Evolutionary conservation across 2,113 vertebrate genomes (phyloP), one percentile per base, ranked within the genome.

Genomic region (Alethe castanea): DNA sequence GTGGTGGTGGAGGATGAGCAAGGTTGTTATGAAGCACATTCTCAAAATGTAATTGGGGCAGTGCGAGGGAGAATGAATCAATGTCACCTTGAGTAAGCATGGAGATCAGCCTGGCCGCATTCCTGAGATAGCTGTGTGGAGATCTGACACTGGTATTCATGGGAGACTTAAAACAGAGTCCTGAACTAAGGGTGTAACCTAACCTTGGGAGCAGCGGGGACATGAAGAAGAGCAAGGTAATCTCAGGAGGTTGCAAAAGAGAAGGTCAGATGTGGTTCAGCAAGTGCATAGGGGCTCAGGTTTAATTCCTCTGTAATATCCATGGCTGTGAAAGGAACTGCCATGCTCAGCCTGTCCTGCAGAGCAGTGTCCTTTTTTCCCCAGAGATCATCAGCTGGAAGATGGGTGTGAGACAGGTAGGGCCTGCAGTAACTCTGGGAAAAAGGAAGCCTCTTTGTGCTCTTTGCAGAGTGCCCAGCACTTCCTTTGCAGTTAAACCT

Each of bases 111-210:
- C 78, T 78, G 71, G 93, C 94, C 79, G 83, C 97, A 97, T 97
- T 96, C 97, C 97, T 97, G 79, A 95, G 95, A 97, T 98, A 97
- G 96, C 97, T 96, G 73, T 61, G 38, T 8, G 79, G 81, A 79
- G 82, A 88, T 74, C 81, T 97, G 96, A 96, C 95, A 95, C 72
- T 81, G 61, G 59, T 93, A 88, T 94, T 96, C 92, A 88, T 7
- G 36, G 47, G 62, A 97, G 96, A 97, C 95, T 97, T 91, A 96
- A 96, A 98, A 40, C 96, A 97, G 94, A 96, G 94, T 90, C 95
- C 95, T 95, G 65, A 93, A 62, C 50, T 38, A n/a, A 47, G 91
- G 76, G 45, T 92, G 86, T 79, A 95, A 84, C 64, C 56, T 44
- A 91, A 28, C 36, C 86, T 76, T 19, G 22, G 76, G 74, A 90